Evolutionary conservation across 2,888 invertebrate species (phyloP), one percentile per base, ranked within the genome.

Genomic region (Drosophila buzzatii): DNA sequence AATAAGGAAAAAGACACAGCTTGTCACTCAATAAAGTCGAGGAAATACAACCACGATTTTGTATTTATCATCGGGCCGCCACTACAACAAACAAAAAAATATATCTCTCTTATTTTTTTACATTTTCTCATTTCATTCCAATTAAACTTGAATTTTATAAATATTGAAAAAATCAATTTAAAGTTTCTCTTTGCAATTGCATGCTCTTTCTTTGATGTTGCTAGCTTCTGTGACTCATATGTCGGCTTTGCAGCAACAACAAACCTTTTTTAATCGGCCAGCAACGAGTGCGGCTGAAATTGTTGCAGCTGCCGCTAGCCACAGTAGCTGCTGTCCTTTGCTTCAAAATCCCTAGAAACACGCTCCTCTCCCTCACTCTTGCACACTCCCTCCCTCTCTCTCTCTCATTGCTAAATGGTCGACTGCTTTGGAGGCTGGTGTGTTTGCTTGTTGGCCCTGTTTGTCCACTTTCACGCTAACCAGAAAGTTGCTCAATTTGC

Each of bases 381-480:
- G 8, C 47, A 16, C 2, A 14, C 23, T 16, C 31, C 10, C 10
- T 27, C n/a, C n/a, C n/a, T n/a, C n/a, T 1, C 10, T 1, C 27
- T 7, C 45, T 9, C 4, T 18, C 31, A 7, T 23, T 45, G 45
- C 20, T 47, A 47, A 47, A 10, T n/a, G 27, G 47, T 2, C 16
- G 23, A 6, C 23, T 45, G 45, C 45, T 23, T n/a, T 39, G 56
- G 39, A 12, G 65, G 55, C 65, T 44, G 39, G 42, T 42, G 49
- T 52, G 18, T 23, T 23, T 18, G 18, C 10, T n/a, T 52, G 51
- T 12, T 20, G 52, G 63, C 37, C 56, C 62, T 51, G 74, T 74
- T 77, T 78, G 74, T 71, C 77, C 83, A 83, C 81, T 86, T 86
- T 83, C 86, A 64, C 84, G 79, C 61, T 58, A 69, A 39, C 67